Percentiles rank a stretch among this genome's conserved stretches.
Evolutionary conservation across 2,797 vertebrate genomes (phyloP).

Genomic region (Hybognathus amarus): DNA sequence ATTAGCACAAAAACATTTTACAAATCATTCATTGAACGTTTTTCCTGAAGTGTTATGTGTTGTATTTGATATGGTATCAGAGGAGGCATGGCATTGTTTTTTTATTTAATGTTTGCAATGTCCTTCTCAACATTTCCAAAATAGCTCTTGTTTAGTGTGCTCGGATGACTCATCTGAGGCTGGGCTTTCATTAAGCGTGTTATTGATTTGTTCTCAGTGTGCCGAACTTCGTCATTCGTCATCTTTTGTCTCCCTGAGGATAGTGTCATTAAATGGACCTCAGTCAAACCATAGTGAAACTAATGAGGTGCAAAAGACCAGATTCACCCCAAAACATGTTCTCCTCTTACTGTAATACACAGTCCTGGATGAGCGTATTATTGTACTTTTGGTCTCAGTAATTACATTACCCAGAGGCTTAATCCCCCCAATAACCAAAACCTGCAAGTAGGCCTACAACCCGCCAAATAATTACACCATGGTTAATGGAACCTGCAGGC

Average conservation of each 20-base stretch:
- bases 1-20: background rate
- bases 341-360: background rate
- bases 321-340: background rate
- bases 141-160: background rate
- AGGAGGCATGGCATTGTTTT: background rate
- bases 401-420: no score
- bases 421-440: no score
- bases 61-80: no score
- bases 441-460: no score
- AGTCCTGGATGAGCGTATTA: background rate
- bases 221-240: background rate
- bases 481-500: no score
- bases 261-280: background rate
- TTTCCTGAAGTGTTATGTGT: background rate
- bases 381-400: background rate
- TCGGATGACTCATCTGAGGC: background rate
- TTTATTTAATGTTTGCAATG: background rate
- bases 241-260: background rate
- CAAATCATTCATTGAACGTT: background rate
- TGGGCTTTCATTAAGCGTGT: background rate
- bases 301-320: background rate
- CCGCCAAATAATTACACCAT: no score
- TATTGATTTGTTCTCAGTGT: background rate
- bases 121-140: background rate
- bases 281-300: background rate